Evolutionary conservation across 2,113 vertebrate genomes (phyloP), one percentile per base, ranked within the genome.

Genomic region (Brachirus orientalis): DNA sequence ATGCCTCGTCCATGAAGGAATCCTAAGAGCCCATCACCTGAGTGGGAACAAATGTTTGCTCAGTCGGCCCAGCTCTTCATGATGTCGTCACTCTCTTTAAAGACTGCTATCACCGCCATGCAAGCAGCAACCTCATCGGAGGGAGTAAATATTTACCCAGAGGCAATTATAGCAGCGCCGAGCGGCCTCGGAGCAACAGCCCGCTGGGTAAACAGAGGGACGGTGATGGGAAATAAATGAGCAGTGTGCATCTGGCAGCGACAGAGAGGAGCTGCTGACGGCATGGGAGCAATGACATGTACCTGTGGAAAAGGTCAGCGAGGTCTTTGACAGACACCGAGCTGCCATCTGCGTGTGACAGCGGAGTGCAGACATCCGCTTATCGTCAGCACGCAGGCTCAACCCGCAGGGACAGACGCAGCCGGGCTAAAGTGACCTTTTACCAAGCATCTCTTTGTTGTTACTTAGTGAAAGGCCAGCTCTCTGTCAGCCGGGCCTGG

Each of bases 141-240:
- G 10, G 67, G 1, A 20, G 80, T 78, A 86, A 89, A 89, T 86
- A 87, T 91, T 86, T 87, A 85, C 82, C 73, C 71, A 37, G 19
- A 41, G 6, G 46, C 69, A 64, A 86, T 88, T 82, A 75, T 45
- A 44, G 73, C 65, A 36, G 69, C 6, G 46, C 58, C 75, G 41
- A 66, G 82, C 37, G 20, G 56, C 68, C 65, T 73, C 18, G 3
- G 41, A 62, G 80, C 62, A 51, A 60, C 67, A 63, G 77, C 70
- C 68, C 61, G 78, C 73, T 65, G 80, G 72, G 80, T 79, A 83
- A 87, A 86, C 84, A 79, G 62, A 65, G 7, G 7, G 66, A 41
- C 6, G 11, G 60, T 63, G 83, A 72, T 59, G 76, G 66, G 82
- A 71, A 73, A 82, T 78, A 75, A 83, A 83, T 60, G 82, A 79